Evolutionary conservation across 2,888 invertebrate genomes (phyloP), one percentile per base, ranked within the genome.

Genomic region (Tetramorium bicarinatum): DNA sequence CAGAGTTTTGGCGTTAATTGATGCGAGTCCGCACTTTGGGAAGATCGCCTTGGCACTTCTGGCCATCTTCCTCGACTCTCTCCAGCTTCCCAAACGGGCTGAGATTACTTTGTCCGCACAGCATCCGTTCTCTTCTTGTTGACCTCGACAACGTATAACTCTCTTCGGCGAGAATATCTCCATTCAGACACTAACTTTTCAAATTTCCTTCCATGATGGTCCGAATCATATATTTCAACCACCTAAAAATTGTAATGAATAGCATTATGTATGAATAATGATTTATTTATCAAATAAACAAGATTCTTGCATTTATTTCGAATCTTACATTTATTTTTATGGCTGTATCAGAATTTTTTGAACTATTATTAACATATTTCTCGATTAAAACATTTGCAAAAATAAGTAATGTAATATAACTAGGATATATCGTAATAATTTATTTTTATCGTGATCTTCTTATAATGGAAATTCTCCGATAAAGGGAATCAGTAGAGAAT

Each of bases 1-100:
- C 89, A 88, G 91, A 93, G 92, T 93, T 93, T 92, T 90, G 87
- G 91, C 91, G 90, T 92, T 93, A 93, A 93, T 94, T 92, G 92
- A 93, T 92, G 92, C 91, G 91, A 93, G 92, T 90, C 91, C 87
- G 88, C 87, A 89, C 90, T 90, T 91, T 86, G 79, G 89, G 88
- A 89, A 91, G 91, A 92, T 91, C 91, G 85, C 54, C 82, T 62
- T 75, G 82, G 85, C 87, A 87, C 88, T 86, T 85, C 84, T 86
- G 87, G 86, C 85, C 86, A 62, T 82, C 86, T 84, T 85, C 67
- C 83, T 79, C 59, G 69, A 71, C 86, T 77, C 81, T 88, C 85
- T 8, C 38, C 80, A 62, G 82, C 82, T 25, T 54, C 82, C 84
- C 77, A 88, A 91, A 89, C 91, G 86, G 88, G 88, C 84, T 86